These are phyloP conservation scores for Teleiodes luculella DNA, from an alignment of 2,888 invertebrate species.

Conservation along the genomic window DNA sequence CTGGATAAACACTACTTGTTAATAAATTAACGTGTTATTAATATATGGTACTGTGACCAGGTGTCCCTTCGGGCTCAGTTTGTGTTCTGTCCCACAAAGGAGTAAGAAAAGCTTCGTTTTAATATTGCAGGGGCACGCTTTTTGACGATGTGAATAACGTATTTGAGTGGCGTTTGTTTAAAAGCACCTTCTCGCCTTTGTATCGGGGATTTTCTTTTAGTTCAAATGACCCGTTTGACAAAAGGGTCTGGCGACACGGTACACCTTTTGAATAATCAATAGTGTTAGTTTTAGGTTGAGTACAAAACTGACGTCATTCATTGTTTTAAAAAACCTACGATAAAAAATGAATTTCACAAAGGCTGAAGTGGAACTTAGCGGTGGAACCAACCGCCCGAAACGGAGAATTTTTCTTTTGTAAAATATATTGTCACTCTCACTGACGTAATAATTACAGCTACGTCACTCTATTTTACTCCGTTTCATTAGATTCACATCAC, in stretches of 20 bases:
- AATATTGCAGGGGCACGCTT: conserved; percentile 66
- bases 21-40: conserved; percentile 78
- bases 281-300: not conserved
- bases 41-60: conserved; percentile 75
- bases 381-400: too few species aligned
- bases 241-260: not conserved
- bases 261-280: conserved; percentile 4
- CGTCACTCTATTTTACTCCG: too few species aligned
- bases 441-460: too few species aligned
- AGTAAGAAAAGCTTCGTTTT: conserved; percentile 57
- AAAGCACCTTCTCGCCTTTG: conserved; percentile 22
- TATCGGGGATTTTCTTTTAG: conserved; percentile 13
- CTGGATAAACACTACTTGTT: conserved; percentile 77
- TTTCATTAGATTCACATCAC: too few species aligned
- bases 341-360: too few species aligned
- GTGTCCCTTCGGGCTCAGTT: conserved; percentile 64
- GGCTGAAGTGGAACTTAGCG: too few species aligned
- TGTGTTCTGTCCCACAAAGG: conserved; percentile 66
- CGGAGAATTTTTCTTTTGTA: too few species aligned
- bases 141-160: conserved; percentile 52
- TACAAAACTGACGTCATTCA: not conserved
- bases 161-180: conserved; percentile 51
- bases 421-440: too few species aligned
- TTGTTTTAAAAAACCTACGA: too few species aligned
- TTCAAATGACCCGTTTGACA: conserved; percentile 2